Conservation (phyloP, 2,888 invertebrate genomes). For the Drosophila recens region DNA sequence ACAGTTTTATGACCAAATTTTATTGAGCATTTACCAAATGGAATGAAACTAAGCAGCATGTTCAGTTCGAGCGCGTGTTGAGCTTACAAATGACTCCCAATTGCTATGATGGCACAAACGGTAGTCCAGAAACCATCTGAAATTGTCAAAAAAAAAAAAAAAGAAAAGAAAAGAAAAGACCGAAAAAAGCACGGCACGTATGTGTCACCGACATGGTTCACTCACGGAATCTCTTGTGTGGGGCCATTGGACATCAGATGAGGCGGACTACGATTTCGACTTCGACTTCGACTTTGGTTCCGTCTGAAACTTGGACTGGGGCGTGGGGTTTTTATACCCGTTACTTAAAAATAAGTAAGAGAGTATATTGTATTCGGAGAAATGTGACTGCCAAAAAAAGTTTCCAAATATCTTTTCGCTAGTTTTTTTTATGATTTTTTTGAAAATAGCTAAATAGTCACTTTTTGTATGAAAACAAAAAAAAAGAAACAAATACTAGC, state of each 20-base stretch:
- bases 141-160: not conserved
- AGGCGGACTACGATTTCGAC: slow-evolving; percentile 20
- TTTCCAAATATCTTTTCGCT: no score
- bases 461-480: no score
- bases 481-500: no score
- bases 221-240: slow-evolving; percentile 64
- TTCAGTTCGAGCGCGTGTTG: slow-evolving; percentile 56
- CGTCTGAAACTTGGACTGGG: slow-evolving; percentile 3
- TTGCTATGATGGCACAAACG: slow-evolving; percentile 48
- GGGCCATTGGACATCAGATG: slow-evolving; percentile 43
- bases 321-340: slow-evolving; percentile 56
- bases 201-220: slow-evolving; percentile 64
- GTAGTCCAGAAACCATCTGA: slow-evolving; percentile 70
- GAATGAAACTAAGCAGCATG: slow-evolving; percentile 30
- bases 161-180: not conserved
- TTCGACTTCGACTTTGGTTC: slow-evolving; percentile 22
- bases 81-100: slow-evolving; percentile 65
- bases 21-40: slow-evolving; percentile 72
- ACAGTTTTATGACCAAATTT: slow-evolving; percentile 71
- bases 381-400: no score
- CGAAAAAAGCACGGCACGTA: slow-evolving; percentile 50
- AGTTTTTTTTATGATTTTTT: no score
- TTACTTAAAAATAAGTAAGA: no score
- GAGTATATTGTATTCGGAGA: no score
- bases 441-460: no score